phyloP scores from a whole-genome alignment of 1,140 invertebrate genomes.

The Stratiolaelaps scimitus region DNA sequence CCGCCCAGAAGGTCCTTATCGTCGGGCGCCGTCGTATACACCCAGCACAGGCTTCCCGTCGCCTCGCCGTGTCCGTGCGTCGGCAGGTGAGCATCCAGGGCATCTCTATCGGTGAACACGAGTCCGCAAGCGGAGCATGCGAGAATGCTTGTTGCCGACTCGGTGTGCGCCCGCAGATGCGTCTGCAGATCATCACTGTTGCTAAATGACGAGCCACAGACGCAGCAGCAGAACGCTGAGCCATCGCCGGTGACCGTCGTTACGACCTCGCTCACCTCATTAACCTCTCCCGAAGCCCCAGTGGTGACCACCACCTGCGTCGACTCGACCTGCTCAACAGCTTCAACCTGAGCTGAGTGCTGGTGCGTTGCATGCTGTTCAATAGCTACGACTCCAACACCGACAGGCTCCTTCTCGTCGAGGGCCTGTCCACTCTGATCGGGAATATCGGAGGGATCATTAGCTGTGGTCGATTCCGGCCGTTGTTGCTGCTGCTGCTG shows the following conservation, averaged over 20 bases:
- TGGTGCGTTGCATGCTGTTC: not conserved
- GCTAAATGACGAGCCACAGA: constrained; percentile 84
- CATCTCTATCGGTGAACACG: constrained; percentile 25
- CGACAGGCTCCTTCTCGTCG: constrained; percentile 14
- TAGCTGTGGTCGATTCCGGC: constrained; percentile 21
- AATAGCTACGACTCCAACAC: constrained; percentile 2
- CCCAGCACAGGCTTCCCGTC: constrained; percentile 19
- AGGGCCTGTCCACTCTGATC: constrained; percentile 21
- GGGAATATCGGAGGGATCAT: constrained; percentile 21
- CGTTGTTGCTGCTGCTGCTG: not conserved
- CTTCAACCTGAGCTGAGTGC: constrained; percentile 8
- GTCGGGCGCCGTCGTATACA: constrained; percentile 18
- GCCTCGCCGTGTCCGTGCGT: constrained; percentile 24
- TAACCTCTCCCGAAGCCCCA: not conserved
- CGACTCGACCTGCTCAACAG: constrained; percentile 13
- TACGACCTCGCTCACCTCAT: constrained; percentile 17
- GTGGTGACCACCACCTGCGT: constrained; percentile 22
- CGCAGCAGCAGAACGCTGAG: constrained; percentile 67
- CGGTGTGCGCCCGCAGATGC: constrained; percentile 67
- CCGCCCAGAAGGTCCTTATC: constrained; percentile 1
- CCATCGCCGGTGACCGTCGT: not conserved
- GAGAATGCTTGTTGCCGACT: constrained; percentile 20
- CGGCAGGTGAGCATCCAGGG: constrained; percentile 19
- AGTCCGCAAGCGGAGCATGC: constrained; percentile 18
- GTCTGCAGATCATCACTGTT: constrained; percentile 94